Base-by-base conservation (phyloP, 2,113 vertebrate species). In the Triplophysa dalaica region DNA sequence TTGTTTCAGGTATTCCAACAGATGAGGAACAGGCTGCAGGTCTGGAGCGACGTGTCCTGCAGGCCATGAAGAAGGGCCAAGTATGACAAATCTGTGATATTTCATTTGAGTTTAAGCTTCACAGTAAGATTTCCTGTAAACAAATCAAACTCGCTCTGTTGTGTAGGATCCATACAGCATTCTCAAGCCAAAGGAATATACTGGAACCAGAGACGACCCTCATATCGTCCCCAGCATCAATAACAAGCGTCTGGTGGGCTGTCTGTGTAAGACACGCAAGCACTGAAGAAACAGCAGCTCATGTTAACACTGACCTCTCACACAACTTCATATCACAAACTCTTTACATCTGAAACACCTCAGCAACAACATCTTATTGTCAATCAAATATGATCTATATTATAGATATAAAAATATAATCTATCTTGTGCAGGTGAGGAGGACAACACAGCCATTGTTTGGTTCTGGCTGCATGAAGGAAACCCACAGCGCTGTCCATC, bases 11-110 rank as follows among this genome's bases (percentile, higher is more conserved):
- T 62, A 83, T 94, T 65, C 93, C 93, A 29, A 93, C 92, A 24
- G 91, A 94, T 90, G 94, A 94, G 0, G 91, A 94, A n/a, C 94
- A 94, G 82, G 91, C 92, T 2, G 94, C 93, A 17, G 93, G 94
- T 5, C 76, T 94, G 80, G 94, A 95, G 84, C 77, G 89, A 13
- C 90, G 88, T 17, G 69, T 88, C 24, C n/a, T 94, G 66, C 82
- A 90, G 83, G 90, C 87, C 4, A n/a, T 92, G 4, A 93, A 93
- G 64, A 86, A 86, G 66, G 94, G 93, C 80, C 83, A 92, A 88
- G 92, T 93, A 66, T 26, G 17, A 58, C 4, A n/a, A n/a, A 41
- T n/a, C 4, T 22, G 3, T 13, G 56, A 19, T 29, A 8, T 21
- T 21, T 6, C 3, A 13, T 62, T 75, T 5, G 38, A 14, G 8